phyloP scores from a whole-genome alignment of 2,113 vertebrate species.

The Eupsittula cactorum region DNA sequence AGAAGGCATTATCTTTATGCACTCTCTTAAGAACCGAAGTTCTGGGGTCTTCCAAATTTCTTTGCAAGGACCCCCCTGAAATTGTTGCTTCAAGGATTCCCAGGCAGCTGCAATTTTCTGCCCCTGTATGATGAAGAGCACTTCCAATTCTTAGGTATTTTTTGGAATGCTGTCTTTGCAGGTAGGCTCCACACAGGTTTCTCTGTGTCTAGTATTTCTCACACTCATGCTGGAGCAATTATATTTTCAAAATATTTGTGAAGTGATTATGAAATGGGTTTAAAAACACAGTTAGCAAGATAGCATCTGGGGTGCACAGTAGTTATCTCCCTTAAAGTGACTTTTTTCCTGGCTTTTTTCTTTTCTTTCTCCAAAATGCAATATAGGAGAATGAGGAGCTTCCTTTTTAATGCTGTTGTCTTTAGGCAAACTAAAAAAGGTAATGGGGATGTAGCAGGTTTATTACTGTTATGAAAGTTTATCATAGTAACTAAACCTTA shows the following conservation, averaged over 20 bases:
- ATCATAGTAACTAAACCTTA: background rate
- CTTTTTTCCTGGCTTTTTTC: background rate
- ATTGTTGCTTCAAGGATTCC: background rate
- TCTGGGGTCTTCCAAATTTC: background rate
- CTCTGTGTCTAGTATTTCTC: background rate
- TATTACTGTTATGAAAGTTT: background rate
- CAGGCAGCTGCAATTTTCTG: background rate
- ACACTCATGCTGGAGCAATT: background rate
- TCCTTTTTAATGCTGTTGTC: background rate
- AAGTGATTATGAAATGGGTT: background rate
- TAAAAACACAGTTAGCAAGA: background rate
- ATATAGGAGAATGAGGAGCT: background rate
- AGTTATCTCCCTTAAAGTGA: background rate
- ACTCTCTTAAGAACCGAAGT: background rate
- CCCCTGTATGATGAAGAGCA: accelerated
- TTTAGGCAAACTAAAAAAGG: background rate
- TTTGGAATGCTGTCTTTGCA: background rate
- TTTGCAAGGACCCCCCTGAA: background rate
- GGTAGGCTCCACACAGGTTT: background rate
- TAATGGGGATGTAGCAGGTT: background rate
- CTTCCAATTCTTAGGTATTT: background rate
- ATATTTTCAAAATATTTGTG: accelerated
- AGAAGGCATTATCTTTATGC: background rate
- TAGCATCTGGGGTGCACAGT: background rate
- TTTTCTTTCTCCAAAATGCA: background rate